Evolutionary conservation across 1,140 invertebrate genomes (phyloP).

Genomic region (Delia radicum): DNA sequence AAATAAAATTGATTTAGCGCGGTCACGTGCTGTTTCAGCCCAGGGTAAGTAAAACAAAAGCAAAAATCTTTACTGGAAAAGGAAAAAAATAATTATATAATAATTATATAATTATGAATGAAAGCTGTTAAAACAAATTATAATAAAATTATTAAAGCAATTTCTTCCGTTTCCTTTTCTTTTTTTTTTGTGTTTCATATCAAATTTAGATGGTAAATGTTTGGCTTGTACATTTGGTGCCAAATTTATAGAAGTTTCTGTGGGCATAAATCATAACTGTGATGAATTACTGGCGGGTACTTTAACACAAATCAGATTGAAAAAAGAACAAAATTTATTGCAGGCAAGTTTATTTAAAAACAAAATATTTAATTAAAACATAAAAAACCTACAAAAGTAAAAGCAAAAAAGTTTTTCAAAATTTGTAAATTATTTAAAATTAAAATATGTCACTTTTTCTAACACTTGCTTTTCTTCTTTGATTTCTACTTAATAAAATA

Average conservation of each 20-base stretch:
- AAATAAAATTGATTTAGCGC: conserved; percentile 93
- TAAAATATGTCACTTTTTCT: neutral
- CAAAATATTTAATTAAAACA: neutral
- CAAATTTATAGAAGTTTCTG: conserved; percentile 88
- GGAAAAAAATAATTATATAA: neutral
- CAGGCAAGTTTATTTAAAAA: conserved; percentile 50
- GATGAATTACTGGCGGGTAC: conserved; percentile 82
- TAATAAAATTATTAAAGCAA: neutral
- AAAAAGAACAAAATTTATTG: conserved; percentile 65
- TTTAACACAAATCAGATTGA: conserved; percentile 78
- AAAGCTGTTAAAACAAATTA: neutral
- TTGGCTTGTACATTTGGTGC: conserved; percentile 80
- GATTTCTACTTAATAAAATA: neutral
- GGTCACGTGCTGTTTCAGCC: conserved; percentile 82
- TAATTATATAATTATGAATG: neutral
- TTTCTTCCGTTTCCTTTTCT: neutral
- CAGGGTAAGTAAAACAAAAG: conserved; percentile 74
- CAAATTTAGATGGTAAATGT: conserved; percentile 77
- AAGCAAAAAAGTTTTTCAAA: neutral
- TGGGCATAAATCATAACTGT: conserved; percentile 88
- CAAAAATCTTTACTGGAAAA: neutral
- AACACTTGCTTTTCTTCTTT: neutral
- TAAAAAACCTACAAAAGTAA: too few species aligned
- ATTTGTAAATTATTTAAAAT: neutral
- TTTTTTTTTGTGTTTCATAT: neutral